Percentiles rank a stretch among this genome's conserved stretches.
phyloP scores from a whole-genome alignment of 2,113 vertebrate species.

The Balaeniceps rex region DNA sequence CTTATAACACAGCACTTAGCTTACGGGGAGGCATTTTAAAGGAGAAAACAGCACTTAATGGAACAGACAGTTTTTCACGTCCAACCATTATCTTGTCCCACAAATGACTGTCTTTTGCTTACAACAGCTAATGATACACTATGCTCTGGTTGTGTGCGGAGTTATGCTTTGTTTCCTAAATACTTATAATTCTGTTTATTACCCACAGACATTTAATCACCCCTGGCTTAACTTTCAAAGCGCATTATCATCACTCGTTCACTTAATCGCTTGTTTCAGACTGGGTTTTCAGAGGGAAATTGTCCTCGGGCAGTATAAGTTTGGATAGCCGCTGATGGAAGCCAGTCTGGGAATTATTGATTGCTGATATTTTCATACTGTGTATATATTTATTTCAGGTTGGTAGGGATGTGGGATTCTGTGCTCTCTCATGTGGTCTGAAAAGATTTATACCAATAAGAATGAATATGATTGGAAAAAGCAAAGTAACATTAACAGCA shows the following conservation, averaged over 20 bases:
- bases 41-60: neutral
- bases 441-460: neutral
- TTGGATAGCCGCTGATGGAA: neutral
- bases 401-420: neutral
- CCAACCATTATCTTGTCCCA: neutral
- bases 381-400: neutral
- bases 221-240: conserved; percentile 65
- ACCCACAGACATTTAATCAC: conserved; percentile 51
- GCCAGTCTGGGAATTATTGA: conserved; percentile 41
- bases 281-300: conserved; percentile 54
- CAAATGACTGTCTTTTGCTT: neutral
- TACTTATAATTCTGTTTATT: conserved; percentile 53
- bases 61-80: neutral
- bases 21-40: neutral
- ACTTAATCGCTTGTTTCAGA: conserved; percentile 27
- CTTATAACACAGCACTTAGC: neutral
- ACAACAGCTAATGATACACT: neutral
- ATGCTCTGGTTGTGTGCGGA: neutral
- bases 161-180: conserved; percentile 30
- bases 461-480: neutral
- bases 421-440: neutral
- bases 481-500: neutral
- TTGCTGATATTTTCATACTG: conserved; percentile 25
- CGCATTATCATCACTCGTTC: conserved; percentile 39
- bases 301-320: conserved; percentile 12